Evolutionary conservation across 2,888 invertebrate species (phyloP), one percentile per base, ranked within the genome.

Genomic region (Mechanitis messenoides): DNA sequence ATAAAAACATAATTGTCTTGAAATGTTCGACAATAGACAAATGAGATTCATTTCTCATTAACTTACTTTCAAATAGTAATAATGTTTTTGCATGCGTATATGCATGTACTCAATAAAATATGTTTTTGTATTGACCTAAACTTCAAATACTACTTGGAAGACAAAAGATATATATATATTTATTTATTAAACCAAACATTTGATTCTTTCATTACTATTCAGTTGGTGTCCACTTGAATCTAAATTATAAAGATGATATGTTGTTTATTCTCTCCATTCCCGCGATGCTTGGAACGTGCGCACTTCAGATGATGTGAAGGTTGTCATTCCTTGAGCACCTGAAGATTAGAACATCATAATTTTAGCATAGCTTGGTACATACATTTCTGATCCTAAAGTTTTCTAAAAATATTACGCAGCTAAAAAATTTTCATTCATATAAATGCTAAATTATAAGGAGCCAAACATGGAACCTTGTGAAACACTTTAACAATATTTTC

Each of bases 271-370:
- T 56, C 85, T 80, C 90, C 90, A 91, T 64, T 87, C 87, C 64
- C 90, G 80, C 1, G 86, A 80, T 5, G 91, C 88, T 72, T 91
- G 91, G 85, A 91, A 91, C 0, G 90, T 90, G 65, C 90, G 80
- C 1, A 90, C 89, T 80, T 91, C 91, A 3, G 90, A 88, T 33
- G 90, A 85, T n/a, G 90, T 82, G 72, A 90, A 91, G 0, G 90
- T 90, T 3, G 87, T 76, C 64, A 90, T 70, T 28, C 90, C 90
- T 80, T 89, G 88, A 46, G 87, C 84, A 72, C 86, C 90, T 90
- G 75, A 2, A 80, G 20, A 2, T 9, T 47, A n/a, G 28, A 47
- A 28, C 7, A 5, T 46, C 28, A 2, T 42, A 53, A 9, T 7
- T 9, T 45, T 54, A 33, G 11, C 28, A 33, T 5, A 45, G 20